Conservation (phyloP, 2,113 vertebrate genomes). For the Corapipo altera region DNA sequence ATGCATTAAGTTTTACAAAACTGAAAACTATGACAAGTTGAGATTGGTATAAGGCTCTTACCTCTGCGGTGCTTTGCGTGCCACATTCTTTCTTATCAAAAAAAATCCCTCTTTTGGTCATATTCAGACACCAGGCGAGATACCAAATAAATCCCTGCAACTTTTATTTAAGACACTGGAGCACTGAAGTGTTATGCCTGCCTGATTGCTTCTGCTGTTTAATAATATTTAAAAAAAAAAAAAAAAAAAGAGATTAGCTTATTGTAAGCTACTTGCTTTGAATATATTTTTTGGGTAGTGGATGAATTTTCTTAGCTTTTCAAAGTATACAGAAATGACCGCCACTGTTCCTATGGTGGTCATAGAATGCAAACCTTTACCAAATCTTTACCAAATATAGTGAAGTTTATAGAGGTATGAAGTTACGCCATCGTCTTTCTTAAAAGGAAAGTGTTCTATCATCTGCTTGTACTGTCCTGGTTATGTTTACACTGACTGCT, state of each 20-base stretch:
- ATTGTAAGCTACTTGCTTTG: background rate
- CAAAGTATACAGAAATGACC: background rate
- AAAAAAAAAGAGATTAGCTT: background rate
- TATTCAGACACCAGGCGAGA: background rate
- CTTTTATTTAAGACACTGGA: background rate
- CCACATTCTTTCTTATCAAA: background rate
- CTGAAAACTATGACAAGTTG: accelerated
- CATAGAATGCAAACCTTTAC: background rate
- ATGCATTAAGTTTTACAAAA: background rate
- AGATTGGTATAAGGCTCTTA: background rate
- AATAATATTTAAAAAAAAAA: background rate
- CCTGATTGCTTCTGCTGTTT: background rate
- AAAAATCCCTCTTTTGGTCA: background rate
- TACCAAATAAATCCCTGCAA: background rate
- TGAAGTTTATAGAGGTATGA: conserved; percentile 41
- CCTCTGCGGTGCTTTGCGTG: background rate
- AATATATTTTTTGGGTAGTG: background rate
- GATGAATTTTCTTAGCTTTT: background rate
- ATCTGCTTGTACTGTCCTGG: background rate
- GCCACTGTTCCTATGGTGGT: background rate
- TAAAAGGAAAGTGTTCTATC: conserved; percentile 57
- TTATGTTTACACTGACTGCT: conserved; percentile 25
- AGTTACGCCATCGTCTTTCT: background rate
- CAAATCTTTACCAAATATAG: conserved; percentile 56
- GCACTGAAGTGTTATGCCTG: background rate